phyloP scores from a whole-genome alignment of 2,888 invertebrate species.

The Agonopterix alstromeriana region DNA sequence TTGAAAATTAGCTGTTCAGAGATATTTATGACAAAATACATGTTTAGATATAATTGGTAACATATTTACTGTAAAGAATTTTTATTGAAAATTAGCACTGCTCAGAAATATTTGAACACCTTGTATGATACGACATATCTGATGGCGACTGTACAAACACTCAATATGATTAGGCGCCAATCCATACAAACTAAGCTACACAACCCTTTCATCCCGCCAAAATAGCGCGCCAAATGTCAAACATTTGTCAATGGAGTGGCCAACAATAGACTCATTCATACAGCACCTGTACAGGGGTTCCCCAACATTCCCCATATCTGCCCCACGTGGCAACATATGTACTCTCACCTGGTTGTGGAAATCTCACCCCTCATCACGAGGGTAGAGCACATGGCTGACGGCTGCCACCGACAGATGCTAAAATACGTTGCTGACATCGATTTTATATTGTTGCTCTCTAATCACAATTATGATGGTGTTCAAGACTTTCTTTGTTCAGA shows the following conservation, averaged over 20 bases:
- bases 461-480: no score
- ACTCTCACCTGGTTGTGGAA: conserved; percentile 37
- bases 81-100: no score
- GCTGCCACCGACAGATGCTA: conserved; percentile 74
- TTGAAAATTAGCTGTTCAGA: no score
- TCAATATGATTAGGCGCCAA: no score
- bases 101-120: no score
- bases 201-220: conserved; percentile 56
- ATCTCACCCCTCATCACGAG: conserved; percentile 68
- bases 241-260: conserved; percentile 59
- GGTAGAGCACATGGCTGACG: conserved; percentile 67
- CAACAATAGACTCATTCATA: conserved; percentile 61
- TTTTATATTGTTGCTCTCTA: conserved; percentile 42
- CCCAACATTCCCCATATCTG: conserved; percentile 25
- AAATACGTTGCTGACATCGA: conserved; percentile 70
- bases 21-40: no score
- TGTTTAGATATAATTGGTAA: no score
- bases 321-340: conserved; percentile 64
- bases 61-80: no score
- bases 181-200: conserved; percentile 16
- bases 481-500: no score
- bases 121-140: no score
- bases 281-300: conserved; percentile 64
- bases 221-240: conserved; percentile 61
- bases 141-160: no score